Evolutionary conservation across 2,113 vertebrate genomes (phyloP).

Genomic region (Otis tarda): DNA sequence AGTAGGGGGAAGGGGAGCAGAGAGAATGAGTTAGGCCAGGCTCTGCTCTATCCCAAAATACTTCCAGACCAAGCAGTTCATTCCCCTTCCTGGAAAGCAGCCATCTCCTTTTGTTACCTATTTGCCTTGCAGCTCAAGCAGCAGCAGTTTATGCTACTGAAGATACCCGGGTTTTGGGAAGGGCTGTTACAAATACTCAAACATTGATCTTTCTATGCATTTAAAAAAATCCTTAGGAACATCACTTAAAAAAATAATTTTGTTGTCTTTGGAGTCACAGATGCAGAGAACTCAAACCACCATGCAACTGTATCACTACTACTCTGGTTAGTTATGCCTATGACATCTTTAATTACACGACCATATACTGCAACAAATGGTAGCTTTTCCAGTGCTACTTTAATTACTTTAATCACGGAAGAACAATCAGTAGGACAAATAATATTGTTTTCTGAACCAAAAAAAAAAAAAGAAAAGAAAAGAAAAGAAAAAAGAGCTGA

Average conservation of each 20-base stretch:
- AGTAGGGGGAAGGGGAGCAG: background rate
- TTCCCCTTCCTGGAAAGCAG: background rate
- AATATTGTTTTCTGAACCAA: constrained; percentile 7
- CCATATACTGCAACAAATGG: constrained; percentile 11
- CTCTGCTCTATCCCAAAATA: background rate
- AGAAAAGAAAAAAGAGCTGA: background rate
- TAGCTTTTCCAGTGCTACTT: background rate
- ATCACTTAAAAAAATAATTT: background rate
- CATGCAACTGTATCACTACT: background rate
- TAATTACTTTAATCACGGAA: constrained; percentile 17
- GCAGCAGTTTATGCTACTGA: background rate
- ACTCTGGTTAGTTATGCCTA: background rate
- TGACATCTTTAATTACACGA: background rate
- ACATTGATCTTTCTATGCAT: background rate
- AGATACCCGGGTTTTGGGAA: background rate
- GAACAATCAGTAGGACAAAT: constrained; percentile 7
- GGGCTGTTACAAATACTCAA: background rate
- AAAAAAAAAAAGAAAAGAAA: background rate
- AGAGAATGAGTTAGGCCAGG: background rate
- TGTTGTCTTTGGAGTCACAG: background rate
- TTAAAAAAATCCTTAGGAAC: background rate
- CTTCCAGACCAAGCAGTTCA: background rate
- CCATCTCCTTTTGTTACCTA: background rate
- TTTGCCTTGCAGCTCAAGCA: background rate
- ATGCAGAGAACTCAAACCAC: background rate